A percentile compares a stretch with the other conserved stretches of the same genome.
These are phyloP conservation scores for Temnopleurus reevesii DNA, from an alignment of 53 echinoderm and acorn worm species.

Conservation along the genomic window DNA sequence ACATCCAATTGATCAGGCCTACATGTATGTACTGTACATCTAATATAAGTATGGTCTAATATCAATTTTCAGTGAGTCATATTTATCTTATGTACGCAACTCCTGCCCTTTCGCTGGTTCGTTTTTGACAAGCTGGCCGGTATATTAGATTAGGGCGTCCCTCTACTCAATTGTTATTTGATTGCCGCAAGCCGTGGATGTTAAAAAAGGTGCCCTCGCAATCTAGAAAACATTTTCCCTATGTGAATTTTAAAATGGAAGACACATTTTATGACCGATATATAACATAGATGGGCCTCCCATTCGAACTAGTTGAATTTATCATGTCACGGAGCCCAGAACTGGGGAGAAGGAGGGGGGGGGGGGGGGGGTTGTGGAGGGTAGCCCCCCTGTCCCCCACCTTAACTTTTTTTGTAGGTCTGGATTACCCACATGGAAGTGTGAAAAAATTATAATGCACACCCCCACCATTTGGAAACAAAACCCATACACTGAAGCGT, in stretches of 20 bases:
- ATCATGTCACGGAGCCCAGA: too few species aligned
- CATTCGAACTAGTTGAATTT: too few species aligned
- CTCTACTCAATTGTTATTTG: constrained; percentile 30
- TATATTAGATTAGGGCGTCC: constrained; percentile 16
- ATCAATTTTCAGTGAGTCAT: too few species aligned
- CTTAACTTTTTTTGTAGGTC: too few species aligned
- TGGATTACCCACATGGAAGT: too few species aligned
- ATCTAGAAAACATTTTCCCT: neutral
- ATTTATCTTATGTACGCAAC: too few species aligned
- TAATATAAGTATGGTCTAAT: too few species aligned
- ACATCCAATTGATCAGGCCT: neutral
- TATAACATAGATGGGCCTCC: neutral
- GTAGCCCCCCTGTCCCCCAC: too few species aligned
- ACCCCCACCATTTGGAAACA: neutral
- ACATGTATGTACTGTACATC: neutral
- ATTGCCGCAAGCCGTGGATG: neutral
- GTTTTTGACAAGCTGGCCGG: constrained; percentile 1
- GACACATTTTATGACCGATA: neutral
- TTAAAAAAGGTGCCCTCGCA: neutral
- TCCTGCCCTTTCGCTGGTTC: neutral
- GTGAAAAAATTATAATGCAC: too few species aligned
- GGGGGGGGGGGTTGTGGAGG: too few species aligned
- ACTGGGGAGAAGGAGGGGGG: too few species aligned
- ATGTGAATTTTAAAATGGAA: neutral
- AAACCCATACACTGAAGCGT: neutral